A percentile compares a stretch with the other conserved stretches of the same genome.
Conservation (phyloP, 2,888 invertebrate genomes). For the Acanthosepion esculentum region DNA sequence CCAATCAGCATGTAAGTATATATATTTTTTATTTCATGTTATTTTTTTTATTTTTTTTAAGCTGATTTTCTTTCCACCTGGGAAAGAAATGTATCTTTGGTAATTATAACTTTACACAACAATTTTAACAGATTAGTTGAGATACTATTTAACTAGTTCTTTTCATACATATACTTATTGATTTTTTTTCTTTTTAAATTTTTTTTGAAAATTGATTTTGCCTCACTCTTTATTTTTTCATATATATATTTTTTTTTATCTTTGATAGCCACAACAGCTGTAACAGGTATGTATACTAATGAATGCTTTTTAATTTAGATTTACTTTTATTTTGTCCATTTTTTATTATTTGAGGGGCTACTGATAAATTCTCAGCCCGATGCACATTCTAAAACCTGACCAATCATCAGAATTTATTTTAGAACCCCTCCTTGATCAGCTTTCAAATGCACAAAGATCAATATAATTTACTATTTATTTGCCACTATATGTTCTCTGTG, state of each 20-base stretch:
- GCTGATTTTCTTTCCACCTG: not conserved
- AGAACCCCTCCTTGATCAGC: not conserved
- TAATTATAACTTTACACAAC: too few species aligned
- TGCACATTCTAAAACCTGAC: too few species aligned
- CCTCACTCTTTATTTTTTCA: not conserved
- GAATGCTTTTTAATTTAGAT: not conserved
- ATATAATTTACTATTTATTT: not conserved
- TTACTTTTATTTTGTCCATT: not conserved
- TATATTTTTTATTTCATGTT: not conserved
- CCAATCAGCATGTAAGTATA: conserved; percentile 35
- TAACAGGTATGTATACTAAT: not conserved
- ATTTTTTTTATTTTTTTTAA: not conserved
- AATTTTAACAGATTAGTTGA: too few species aligned
- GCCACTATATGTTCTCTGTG: not conserved
- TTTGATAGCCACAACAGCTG: conserved; percentile 8
- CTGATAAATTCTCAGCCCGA: too few species aligned
- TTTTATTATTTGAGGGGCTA: not conserved
- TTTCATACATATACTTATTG: too few species aligned
- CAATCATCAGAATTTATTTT: too few species aligned
- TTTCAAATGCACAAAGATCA: not conserved
- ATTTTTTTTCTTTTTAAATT: too few species aligned
- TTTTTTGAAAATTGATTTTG: not conserved
- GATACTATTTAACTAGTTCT: too few species aligned
- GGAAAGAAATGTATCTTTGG: not conserved
- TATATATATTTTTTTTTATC: not conserved